phyloP scores from a whole-genome alignment of 2,888 invertebrate species.

The Deilephila elpenor region DNA sequence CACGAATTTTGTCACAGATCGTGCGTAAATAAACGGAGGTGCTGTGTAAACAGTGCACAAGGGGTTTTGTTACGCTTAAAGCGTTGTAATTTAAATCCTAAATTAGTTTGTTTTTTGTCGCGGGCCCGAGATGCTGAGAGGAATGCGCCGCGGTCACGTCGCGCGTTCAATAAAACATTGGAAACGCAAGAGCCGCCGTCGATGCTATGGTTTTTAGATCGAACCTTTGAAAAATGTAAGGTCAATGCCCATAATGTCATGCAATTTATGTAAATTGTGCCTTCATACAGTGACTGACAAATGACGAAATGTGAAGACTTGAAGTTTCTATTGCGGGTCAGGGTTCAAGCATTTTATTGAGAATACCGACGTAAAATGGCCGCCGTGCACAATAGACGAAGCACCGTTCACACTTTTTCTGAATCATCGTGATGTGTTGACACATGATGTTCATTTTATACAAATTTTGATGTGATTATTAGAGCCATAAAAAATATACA shows the following conservation, averaged over 20 bases:
- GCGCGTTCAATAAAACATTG: conserved; percentile 52
- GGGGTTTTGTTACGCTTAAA: conserved; percentile 67
- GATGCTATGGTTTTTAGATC: conserved; percentile 24
- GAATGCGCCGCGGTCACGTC: conserved; percentile 68
- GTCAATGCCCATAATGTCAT: conserved; percentile 51
- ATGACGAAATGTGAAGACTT: conserved; percentile 56
- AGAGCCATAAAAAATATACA: neutral
- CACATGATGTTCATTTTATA: conserved; percentile 35
- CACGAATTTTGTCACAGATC: conserved; percentile 63
- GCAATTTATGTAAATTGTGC: conserved; percentile 59
- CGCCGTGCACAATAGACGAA: conserved; percentile 38
- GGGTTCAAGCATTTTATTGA: conserved; percentile 56
- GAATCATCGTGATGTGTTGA: conserved; percentile 46
- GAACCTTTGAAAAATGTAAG: conserved; percentile 38
- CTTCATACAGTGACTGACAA: conserved; percentile 61
- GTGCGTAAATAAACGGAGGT: conserved; percentile 77
- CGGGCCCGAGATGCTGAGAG: conserved; percentile 49
- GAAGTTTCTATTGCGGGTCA: conserved; percentile 53
- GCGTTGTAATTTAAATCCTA: conserved; percentile 71
- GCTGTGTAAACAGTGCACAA: conserved; percentile 74
- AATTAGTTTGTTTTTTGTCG: conserved; percentile 80
- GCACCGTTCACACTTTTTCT: conserved; percentile 43
- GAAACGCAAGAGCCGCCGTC: conserved; percentile 30
- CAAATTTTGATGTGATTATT: neutral
- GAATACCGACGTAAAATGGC: conserved; percentile 27